Evolutionary conservation across 2,113 vertebrate species (phyloP).

Genomic region (Lipotes vexillifer): DNA sequence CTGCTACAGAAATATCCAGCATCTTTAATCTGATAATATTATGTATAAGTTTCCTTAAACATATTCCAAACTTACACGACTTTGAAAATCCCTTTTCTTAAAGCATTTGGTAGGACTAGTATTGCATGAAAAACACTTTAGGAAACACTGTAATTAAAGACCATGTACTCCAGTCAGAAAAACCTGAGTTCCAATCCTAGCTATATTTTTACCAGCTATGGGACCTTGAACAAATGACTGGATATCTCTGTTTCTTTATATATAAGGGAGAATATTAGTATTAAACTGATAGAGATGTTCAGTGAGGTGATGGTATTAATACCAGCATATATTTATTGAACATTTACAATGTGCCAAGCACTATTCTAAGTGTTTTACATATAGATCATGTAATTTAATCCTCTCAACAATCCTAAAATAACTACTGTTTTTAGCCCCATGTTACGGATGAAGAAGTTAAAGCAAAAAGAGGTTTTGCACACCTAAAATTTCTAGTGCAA

Average conservation of each 20-base stretch:
- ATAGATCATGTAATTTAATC: not conserved
- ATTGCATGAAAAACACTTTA: not conserved
- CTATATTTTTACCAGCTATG: not conserved
- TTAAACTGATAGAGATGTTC: not conserved
- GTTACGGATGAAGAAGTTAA: not conserved
- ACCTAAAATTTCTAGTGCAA: not conserved
- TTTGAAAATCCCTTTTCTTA: not conserved
- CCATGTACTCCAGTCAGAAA: not conserved
- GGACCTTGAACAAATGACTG: not conserved
- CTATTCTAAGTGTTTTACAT: not conserved
- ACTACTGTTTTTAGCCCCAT: not conserved
- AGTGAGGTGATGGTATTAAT: not conserved
- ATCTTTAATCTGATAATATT: not conserved
- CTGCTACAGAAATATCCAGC: not conserved
- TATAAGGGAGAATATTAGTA: not conserved
- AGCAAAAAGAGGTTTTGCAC: not conserved
- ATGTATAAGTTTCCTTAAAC: not conserved
- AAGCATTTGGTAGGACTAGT: not conserved
- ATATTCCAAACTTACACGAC: not conserved
- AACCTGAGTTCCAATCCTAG: not conserved
- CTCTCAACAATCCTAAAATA: not conserved
- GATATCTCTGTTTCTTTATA: not conserved
- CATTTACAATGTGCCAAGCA: not conserved
- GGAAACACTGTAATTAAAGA: not conserved
- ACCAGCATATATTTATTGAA: not conserved